Evolutionary conservation across 1,140 invertebrate species (phyloP), one percentile per base, ranked within the genome.

Genomic region (Amyelois transitella): DNA sequence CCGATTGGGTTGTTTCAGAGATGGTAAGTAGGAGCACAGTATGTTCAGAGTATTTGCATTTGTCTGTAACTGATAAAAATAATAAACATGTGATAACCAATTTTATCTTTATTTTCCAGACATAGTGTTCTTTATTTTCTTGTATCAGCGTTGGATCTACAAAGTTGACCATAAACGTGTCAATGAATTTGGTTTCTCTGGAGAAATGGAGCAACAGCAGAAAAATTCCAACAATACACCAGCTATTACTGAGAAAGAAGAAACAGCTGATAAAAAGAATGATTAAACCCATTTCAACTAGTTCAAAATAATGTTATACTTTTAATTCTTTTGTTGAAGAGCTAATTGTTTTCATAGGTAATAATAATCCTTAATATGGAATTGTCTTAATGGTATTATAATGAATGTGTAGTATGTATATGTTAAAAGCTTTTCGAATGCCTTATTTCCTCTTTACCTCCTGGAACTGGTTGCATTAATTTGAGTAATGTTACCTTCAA

Each of bases 121-220:
- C 90, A 97, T 99, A 66, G 94, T 99, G 21, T 99, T 99, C 91
- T 96, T 99, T 77, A 97, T 99, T 75, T 99, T 97, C 90, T 91
- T 99, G 45, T 99, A 99, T 82, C 98, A 99, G 90, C 92, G 96
- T 53, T 99, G 96, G 94, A 99, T 99, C 63, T 99, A 99, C 88
- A 96, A 96, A 68, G 97, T 96, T 19, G 98, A 99, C 89, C 95
- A 93, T 18, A 94, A 93, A 22, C 91, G 98, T 68, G 92, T 98
- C 1, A 99, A 99, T 89, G 98, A 99, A 81, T 99, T 98, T 90
- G 98, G 98, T 21, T 97, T 94, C 80, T 93, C 93, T 18, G 94
- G 91, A 2, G 94, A 95, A 78, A 92, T 93, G 91, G 92, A 91
- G 50, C 69, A 90, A 53, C 77, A 90, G 58, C 79, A 89, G 12